Conservation (phyloP, 2,797 vertebrate genomes). For the Taeniopygia guttata region DNA sequence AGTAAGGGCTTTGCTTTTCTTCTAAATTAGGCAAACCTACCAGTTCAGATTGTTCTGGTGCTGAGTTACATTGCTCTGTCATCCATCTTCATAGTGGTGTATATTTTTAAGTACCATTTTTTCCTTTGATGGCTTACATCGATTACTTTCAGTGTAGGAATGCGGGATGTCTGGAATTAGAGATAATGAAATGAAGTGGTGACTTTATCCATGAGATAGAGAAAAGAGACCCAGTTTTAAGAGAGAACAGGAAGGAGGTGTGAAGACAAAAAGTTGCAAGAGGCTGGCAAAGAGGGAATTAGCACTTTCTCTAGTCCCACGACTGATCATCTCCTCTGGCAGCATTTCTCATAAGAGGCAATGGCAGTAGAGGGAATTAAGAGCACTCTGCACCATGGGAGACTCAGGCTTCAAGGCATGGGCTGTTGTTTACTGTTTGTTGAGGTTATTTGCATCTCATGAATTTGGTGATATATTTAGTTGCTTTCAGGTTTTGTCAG, state of each 20-base stretch:
- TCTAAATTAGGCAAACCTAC: background rate
- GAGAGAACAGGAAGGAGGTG: background rate
- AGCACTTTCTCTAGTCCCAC: background rate
- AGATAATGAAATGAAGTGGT: background rate
- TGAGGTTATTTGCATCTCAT: slow-evolving; percentile 6
- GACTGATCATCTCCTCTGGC: background rate
- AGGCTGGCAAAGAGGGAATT: background rate
- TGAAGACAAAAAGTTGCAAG: background rate
- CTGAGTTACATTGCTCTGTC: background rate
- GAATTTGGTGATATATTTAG: background rate
- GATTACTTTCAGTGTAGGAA: background rate
- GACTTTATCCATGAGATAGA: background rate
- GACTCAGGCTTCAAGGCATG: background rate
- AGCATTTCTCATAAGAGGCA: background rate
- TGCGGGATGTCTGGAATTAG: background rate
- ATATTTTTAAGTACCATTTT: background rate
- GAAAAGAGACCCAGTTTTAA: background rate
- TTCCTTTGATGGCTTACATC: background rate
- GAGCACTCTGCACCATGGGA: background rate
- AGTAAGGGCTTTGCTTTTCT: background rate
- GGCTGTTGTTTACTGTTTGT: background rate
- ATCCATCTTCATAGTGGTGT: background rate
- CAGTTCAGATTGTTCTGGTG: background rate
- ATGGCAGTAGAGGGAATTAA: background rate
- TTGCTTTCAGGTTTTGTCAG: background rate